phyloP scores from a whole-genome alignment of 2,888 invertebrate species.

The Hyppa rectilinea region DNA sequence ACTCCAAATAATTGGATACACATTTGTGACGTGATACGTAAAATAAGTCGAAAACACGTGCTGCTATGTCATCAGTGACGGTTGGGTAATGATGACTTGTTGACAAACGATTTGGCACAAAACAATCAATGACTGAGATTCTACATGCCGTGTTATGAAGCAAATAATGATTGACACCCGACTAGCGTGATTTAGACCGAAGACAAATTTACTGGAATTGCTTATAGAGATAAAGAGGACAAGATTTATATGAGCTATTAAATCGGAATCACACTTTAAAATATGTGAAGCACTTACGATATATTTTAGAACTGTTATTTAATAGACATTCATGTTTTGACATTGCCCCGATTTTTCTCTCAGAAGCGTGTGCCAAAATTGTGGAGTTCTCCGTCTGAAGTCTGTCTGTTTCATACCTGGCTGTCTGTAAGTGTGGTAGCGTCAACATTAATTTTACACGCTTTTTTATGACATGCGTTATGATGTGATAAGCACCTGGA shows the following conservation, averaged over 20 bases:
- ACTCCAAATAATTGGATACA: conserved; percentile 67
- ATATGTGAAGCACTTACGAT: conserved; percentile 34
- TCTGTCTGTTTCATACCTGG: conserved; percentile 39
- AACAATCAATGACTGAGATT: conserved; percentile 49
- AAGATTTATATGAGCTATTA: conserved; percentile 39
- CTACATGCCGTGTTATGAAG: conserved; percentile 11
- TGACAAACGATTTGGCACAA: conserved; percentile 61
- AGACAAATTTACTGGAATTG: conserved; percentile 34
- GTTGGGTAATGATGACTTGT: conserved; percentile 42
- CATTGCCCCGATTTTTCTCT: conserved; percentile 60
- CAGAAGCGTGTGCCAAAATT: conserved; percentile 56
- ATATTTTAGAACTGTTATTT: conserved; percentile 46
- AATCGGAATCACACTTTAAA: conserved; percentile 29
- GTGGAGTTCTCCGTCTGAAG: conserved; percentile 32
- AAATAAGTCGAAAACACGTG: conserved; percentile 45
- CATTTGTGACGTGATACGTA: conserved; percentile 46
- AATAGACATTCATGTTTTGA: conserved; percentile 57
- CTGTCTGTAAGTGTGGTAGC: conserved; percentile 30
- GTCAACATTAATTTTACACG: conserved; percentile 48
- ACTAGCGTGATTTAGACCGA: conserved; percentile 41
- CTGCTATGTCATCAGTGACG: conserved; percentile 50
- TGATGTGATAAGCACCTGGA: conserved; percentile 36
- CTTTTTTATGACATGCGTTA: conserved; percentile 28
- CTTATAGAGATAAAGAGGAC: conserved; percentile 21
- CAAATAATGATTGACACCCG: conserved; percentile 50